Base-by-base conservation (phyloP, 2,888 invertebrate genomes). In the Anagyrus pseudococci region DNA sequence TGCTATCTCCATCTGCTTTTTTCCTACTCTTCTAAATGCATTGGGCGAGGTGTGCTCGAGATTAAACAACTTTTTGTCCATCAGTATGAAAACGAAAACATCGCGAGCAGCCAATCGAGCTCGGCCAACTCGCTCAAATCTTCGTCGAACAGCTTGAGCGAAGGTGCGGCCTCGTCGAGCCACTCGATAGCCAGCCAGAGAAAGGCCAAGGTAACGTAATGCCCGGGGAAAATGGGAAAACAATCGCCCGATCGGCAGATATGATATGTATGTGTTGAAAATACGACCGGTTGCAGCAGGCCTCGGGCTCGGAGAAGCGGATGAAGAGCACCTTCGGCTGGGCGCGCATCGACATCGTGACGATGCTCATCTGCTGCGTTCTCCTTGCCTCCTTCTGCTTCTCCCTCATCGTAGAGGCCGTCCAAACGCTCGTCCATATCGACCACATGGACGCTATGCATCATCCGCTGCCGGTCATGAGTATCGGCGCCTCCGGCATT, bases 241-340 rank as follows among this genome's bases (percentile, higher is more conserved):
- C 43, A n/a, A n/a, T n/a, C n/a, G n/a, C n/a, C n/a, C n/a, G n/a
- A n/a, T n/a, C n/a, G n/a, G n/a, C n/a, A n/a, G n/a, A n/a, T n/a
- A n/a, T n/a, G n/a, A n/a, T n/a, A n/a, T n/a, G n/a, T n/a, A n/a
- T n/a, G n/a, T n/a, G n/a, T n/a, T n/a, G n/a, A n/a, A n/a, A n/a
- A 43, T 17, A 6, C 20, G 4, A 23, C 19, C 40, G 19, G 29
- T 70, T 70, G 54, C 75, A 84, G 84, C 80, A 84, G 75, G 15
- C 10, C 13, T 81, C 83, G 73, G 85, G 76, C 71, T 86, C 80
- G 4, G 91, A 90, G 70, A 82, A 83, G 40, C 84, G 85, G 67
- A 83, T 94, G 62, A 89, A 90, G 66, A 95, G 94, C 79, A 96
- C 95, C 0, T 96, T 96, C 73, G 95, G 95, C 8, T 95, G 95